Base-by-base conservation (phyloP, 2,888 invertebrate species). In the Conchocele bisecta region DNA sequence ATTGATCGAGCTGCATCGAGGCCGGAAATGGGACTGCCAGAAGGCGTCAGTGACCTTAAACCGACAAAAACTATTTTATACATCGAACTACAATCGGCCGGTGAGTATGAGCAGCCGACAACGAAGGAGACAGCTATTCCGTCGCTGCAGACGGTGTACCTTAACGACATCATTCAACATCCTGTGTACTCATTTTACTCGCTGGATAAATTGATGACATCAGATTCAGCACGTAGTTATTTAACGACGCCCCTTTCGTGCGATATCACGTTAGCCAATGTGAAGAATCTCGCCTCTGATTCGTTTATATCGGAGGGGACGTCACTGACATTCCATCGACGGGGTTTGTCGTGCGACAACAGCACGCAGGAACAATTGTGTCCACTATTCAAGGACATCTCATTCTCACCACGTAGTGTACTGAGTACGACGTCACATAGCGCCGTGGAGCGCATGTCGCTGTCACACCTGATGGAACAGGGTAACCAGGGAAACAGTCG, bases 11-110 rank as follows among this genome's bases (percentile, higher is more conserved):
- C 86, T 26, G 78, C 87, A 26, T 48, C 68, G 1, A 83, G 85
- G 59, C 88, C 90, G 61, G 91, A 91, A 77, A 82, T 84, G 59
- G 91, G 90, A 3, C 68, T 90, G 39, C 88, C 88, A 4, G 88
- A 89, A 60, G 87, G 87, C 0, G 83, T 90, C 0, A 58, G 72
- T 24, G 91, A 91, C 73, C 88, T 84, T 64, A 84, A 86, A 66
- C 72, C 72, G 15, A 76, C 76, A 3, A 56, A 63, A 63, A 65
- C 65, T 9, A 57, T 66, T 24, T 67, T 76, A 13, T 66, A 50
- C 46, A 31, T 73, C 20, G 69, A 72, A 53, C 57, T 76, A 24
- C 54, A 72, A 46, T 48, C 63, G 13, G 17, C 44, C 24, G 28
- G 17, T 3, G 50, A 61, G 24, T 66, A 33, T 64, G 63, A 72